Percentiles rank a stretch among this genome's conserved stretches.
Conservation (phyloP, 2,888 invertebrate species). For the Calameuta filiformis region DNA sequence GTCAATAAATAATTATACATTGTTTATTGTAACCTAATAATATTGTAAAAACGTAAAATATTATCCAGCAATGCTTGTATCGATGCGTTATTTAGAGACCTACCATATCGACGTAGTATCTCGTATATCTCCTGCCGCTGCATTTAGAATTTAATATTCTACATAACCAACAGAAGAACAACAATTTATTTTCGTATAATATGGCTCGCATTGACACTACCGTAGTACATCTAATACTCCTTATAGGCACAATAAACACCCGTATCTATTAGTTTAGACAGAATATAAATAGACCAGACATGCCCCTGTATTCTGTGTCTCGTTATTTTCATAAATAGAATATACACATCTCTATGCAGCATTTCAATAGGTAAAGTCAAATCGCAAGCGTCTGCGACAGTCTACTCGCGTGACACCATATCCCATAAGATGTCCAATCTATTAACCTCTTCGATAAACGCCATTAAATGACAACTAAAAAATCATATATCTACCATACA, state of each 20-base stretch:
- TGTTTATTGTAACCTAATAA: neutral
- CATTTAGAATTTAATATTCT: neutral
- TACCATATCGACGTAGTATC: neutral
- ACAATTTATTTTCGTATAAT: neutral
- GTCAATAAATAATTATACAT: neutral
- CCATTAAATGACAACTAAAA: no score
- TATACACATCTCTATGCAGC: no score
- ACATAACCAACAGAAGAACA: neutral
- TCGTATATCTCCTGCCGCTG: neutral
- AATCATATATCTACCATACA: no score
- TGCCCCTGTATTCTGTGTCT: no score
- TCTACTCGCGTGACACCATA: no score
- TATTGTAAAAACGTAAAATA: neutral
- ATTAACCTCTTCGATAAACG: no score
- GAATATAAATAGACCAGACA: no score
- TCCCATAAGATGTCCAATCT: no score
- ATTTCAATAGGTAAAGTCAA: no score
- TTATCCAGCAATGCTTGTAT: neutral
- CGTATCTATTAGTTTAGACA: no score
- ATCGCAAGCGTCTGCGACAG: no score
- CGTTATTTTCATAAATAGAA: no score
- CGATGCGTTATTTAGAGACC: neutral
- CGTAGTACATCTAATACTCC: neutral
- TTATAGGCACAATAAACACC: neutral
- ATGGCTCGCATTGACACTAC: neutral